These are phyloP conservation scores for Andrena haemorrhoa DNA, from an alignment of 2,888 invertebrate species.

Conservation along the genomic window DNA sequence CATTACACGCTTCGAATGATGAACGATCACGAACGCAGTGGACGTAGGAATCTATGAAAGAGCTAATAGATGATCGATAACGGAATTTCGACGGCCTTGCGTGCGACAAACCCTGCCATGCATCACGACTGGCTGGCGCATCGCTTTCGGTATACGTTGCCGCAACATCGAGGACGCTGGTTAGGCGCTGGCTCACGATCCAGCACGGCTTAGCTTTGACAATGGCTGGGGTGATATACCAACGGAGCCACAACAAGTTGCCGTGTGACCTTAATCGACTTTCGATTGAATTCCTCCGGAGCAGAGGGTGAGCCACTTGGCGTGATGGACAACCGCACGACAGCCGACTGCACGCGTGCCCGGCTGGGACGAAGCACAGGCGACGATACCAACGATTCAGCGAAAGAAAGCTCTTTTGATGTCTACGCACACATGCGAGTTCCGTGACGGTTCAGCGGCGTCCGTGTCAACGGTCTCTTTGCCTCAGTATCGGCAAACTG, in stretches of 20 bases:
- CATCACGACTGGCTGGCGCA: constrained; percentile 71
- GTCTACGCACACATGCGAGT: background rate
- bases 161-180: constrained; percentile 40
- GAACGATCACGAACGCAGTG: too few relatives aligned
- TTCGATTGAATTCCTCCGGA: constrained; percentile 75
- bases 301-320: constrained; percentile 25
- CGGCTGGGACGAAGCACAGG: constrained; percentile 10
- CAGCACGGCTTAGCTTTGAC: constrained; percentile 66
- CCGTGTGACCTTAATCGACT: constrained; percentile 77
- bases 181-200: constrained; percentile 58
- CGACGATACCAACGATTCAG: background rate
- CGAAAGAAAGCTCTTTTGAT: background rate
- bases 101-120: constrained; percentile 31
- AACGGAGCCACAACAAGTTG: constrained; percentile 74
- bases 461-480: too few relatives aligned
- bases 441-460: too few relatives aligned
- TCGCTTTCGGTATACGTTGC: constrained; percentile 60
- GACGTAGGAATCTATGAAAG: background rate
- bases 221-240: constrained; percentile 64
- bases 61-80: constrained; percentile 3
- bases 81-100: constrained; percentile 10
- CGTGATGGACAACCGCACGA: constrained; percentile 46
- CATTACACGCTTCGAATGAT: background rate
- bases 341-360: background rate
- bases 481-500: too few relatives aligned